Base-by-base conservation (phyloP, 2,797 vertebrate genomes). In the Amblyraja radiata region DNA sequence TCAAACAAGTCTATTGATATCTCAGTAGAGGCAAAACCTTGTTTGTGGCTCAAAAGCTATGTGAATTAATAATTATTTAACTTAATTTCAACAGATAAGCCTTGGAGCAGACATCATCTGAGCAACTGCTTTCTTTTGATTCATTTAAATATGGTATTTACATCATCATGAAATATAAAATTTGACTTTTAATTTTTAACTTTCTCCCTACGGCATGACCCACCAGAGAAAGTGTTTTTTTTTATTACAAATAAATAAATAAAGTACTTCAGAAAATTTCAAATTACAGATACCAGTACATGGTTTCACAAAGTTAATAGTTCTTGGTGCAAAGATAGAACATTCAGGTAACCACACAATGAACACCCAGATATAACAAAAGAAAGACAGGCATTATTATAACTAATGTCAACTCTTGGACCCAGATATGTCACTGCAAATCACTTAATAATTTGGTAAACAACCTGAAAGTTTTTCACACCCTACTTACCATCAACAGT, bases 231-330 rank as follows among this genome's bases (percentile, higher is more conserved):
- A 76, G 90, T 39, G 18, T 78, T 88, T 36, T 88, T 88, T 65
- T 68, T 92, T 58, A 92, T 92, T 92, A 76, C 36, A 92, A 91
- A 91, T 71, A 74, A 92, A 76, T 92, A 92, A 92, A 88, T 88
- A 88, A 92, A 92, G 90, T 92, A 92, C 90, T 92, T 92, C 90
- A 92, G 90, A 92, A 92, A 92, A 92, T 76, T 76, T 92, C 73
- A 73, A 92, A 71, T 92, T 92, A 92, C 90, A 92, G 90, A 58
- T 74, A 92, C 39, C 16, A 46, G 39, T 92, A 92, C 90, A 76
- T 92, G 71, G 76, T 74, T 92, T 76, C 90, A 92, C 90, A 92
- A 92, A 58, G 90, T 92, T 92, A 76, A 92, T 58, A 76, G 71
- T 92, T 92, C 90, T 74, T 74, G 90, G 90, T 76, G 90, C 90